phyloP scores from a whole-genome alignment of 2,113 vertebrate genomes.

The Hemiscyllium ocellatum region DNA sequence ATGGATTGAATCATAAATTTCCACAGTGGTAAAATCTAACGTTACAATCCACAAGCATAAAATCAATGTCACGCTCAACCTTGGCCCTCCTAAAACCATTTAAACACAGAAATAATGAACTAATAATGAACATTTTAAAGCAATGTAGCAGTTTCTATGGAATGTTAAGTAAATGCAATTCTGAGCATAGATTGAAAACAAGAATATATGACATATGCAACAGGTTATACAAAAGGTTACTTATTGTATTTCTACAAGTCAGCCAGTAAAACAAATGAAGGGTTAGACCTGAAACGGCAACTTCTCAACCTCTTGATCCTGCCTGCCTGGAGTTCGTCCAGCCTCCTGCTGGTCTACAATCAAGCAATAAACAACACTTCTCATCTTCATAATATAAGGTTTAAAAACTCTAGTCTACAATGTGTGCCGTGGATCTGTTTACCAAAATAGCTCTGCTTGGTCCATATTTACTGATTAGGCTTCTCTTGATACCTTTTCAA shows the following conservation, averaged over 20 bases:
- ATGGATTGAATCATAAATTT: neutral
- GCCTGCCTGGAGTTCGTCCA: no score
- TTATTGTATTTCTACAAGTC: neutral
- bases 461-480: neutral
- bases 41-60: neutral
- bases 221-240: neutral
- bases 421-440: neutral
- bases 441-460: neutral
- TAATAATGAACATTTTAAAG: neutral
- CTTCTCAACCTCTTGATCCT: no score
- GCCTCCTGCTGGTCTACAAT: no score
- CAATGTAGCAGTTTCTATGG: neutral
- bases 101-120: neutral
- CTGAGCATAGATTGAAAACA: neutral
- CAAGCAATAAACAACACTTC: neutral
- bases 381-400: neutral
- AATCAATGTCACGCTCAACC: neutral
- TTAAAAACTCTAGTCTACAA: neutral
- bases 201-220: neutral
- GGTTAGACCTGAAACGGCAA: no score
- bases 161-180: neutral
- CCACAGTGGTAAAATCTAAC: neutral
- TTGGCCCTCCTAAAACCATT: neutral
- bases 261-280: no score
- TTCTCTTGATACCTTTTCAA: neutral